phyloP scores from a whole-genome alignment of 1,140 invertebrate genomes.

The Drosophila subpulchrella region DNA sequence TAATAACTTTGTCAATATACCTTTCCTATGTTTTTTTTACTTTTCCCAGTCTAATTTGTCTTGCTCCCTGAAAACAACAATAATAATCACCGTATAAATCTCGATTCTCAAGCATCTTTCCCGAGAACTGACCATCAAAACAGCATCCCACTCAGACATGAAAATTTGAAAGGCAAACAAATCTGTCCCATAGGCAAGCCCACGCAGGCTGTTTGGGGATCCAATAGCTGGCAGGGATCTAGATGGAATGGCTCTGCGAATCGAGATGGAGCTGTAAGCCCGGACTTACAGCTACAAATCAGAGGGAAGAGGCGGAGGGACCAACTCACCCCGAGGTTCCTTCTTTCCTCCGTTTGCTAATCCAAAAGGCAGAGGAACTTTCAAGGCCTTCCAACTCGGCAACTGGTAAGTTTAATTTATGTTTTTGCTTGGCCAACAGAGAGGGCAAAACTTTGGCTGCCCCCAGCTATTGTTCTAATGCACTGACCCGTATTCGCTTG shows the following conservation, averaged over 20 bases:
- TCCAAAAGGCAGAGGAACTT: slow-evolving; percentile 54
- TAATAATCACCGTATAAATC: slow-evolving; percentile 29
- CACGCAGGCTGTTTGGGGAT: slow-evolving; percentile 8
- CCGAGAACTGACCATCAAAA: slow-evolving; percentile 40
- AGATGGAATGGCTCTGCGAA: background rate
- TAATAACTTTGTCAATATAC: background rate
- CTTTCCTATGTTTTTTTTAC: background rate
- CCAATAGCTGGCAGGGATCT: slow-evolving; percentile 9
- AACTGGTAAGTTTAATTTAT: slow-evolving; percentile 55
- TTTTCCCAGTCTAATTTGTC: background rate
- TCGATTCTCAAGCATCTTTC: slow-evolving; percentile 13
- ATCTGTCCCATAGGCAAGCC: slow-evolving; percentile 44
- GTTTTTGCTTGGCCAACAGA: slow-evolving; percentile 37
- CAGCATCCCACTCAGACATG: slow-evolving; percentile 12
- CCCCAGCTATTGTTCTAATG: slow-evolving; percentile 65
- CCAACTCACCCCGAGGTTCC: slow-evolving; percentile 47
- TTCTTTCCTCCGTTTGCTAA: slow-evolving; percentile 45
- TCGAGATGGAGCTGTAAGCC: slow-evolving; percentile 21
- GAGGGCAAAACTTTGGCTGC: slow-evolving; percentile 28
- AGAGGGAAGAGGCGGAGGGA: background rate
- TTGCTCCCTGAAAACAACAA: background rate
- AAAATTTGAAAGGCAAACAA: slow-evolving; percentile 49
- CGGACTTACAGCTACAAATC: slow-evolving; percentile 53
- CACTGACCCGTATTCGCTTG: slow-evolving; percentile 44
- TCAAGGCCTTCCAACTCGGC: slow-evolving; percentile 30